These are phyloP conservation scores for Folsomia manolachei DNA, from an alignment of 2,888 invertebrate genomes.

Conservation along the genomic window DNA sequence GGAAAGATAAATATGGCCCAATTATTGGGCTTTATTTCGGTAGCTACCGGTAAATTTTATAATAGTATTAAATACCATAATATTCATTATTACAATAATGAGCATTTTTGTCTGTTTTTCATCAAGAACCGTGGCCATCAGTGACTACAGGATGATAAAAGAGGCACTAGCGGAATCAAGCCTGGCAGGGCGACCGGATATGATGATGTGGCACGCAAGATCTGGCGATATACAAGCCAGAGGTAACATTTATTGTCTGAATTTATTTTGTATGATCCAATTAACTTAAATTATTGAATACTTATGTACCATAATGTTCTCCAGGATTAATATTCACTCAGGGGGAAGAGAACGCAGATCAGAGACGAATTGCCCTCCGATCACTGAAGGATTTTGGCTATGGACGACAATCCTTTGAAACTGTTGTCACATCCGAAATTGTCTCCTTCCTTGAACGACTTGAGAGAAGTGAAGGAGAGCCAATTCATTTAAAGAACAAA, in stretches of 20 bases:
- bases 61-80: not conserved
- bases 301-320: not conserved
- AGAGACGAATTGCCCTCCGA: slow-evolving; percentile 38
- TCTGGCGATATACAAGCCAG: slow-evolving; percentile 37
- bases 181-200: slow-evolving; percentile 40
- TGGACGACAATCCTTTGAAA: slow-evolving; percentile 33
- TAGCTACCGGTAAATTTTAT: slow-evolving; percentile 37
- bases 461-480: slow-evolving; percentile 24
- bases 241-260: too few species aligned
- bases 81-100: not conserved
- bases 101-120: slow-evolving; percentile 8
- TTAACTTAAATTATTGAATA: not conserved
- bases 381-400: slow-evolving; percentile 45
- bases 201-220: slow-evolving; percentile 39
- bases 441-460: slow-evolving; percentile 10
- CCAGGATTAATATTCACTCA: slow-evolving; percentile 41
- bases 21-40: slow-evolving; percentile 44
- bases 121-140: slow-evolving; percentile 42
- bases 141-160: slow-evolving; percentile 38
- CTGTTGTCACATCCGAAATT: slow-evolving; percentile 31
- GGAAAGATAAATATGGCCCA: slow-evolving; percentile 42
- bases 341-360: slow-evolving; percentile 41
- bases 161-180: slow-evolving; percentile 28
- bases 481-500: slow-evolving; percentile 23
- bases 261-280: too few species aligned